These are phyloP conservation scores for Acleris emargana DNA, from an alignment of 2,888 invertebrate species.

Conservation along the genomic window DNA sequence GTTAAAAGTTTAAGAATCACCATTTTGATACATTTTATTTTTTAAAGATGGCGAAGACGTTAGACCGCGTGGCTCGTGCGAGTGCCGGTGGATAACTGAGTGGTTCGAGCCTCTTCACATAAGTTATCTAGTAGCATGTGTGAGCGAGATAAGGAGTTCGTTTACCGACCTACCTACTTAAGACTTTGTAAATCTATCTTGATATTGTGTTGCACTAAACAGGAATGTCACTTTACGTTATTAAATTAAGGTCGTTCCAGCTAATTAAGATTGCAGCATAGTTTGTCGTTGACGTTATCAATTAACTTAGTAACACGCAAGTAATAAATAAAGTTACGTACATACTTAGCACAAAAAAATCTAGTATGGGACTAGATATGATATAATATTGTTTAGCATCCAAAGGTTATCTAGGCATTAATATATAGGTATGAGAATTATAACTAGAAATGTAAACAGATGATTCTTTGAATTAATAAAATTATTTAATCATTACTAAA, in stretches of 20 bases:
- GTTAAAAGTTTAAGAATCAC: slow-evolving; percentile 67
- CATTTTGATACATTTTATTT: slow-evolving; percentile 80
- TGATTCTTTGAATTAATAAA: no score
- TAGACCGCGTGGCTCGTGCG: slow-evolving; percentile 44
- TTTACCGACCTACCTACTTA: slow-evolving; percentile 31
- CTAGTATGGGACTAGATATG: no score
- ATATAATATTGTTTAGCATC: no score
- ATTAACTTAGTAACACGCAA: no score
- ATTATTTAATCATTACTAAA: no score
- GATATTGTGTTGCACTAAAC: not conserved
- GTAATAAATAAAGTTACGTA: no score
- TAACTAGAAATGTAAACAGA: no score
- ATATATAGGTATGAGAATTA: no score
- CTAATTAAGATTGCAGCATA: no score
- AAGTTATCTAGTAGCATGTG: slow-evolving; percentile 14
- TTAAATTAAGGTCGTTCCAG: not conserved
- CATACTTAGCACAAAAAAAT: no score
- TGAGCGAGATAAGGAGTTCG: slow-evolving; percentile 31
- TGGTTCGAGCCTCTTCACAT: not conserved
- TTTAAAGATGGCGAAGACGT: slow-evolving; percentile 14
- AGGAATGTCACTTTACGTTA: not conserved
- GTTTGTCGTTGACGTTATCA: no score
- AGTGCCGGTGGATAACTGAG: slow-evolving; percentile 41
- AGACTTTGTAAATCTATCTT: slow-evolving; percentile 9
- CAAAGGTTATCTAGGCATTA: no score